These are phyloP conservation scores for Pedionomus torquatus DNA, from an alignment of 2,113 vertebrate genomes.

Conservation along the genomic window DNA sequence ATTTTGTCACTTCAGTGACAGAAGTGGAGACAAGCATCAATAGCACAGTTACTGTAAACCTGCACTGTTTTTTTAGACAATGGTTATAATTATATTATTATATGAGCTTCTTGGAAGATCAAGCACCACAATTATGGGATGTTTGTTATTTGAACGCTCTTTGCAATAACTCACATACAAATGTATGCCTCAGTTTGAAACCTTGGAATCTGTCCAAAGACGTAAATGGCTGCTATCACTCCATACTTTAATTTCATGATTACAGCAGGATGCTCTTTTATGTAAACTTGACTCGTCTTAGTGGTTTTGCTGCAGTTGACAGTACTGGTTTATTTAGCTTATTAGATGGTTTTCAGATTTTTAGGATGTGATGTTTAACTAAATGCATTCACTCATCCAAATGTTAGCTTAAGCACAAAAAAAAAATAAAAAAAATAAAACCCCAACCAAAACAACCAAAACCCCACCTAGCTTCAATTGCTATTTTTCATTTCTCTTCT, in stretches of 20 bases:
- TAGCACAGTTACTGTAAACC: not conserved
- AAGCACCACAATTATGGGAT: not conserved
- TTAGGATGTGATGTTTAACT: not conserved
- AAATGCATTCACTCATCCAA: not conserved
- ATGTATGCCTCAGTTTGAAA: not conserved
- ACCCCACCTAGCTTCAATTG: not conserved
- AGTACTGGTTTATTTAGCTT: not conserved
- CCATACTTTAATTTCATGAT: not conserved
- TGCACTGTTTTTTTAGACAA: not conserved
- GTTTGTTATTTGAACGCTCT: not conserved
- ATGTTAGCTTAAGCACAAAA: not conserved
- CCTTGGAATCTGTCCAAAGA: not conserved
- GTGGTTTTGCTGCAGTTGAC: not conserved
- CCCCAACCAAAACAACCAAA: too few relatives aligned
- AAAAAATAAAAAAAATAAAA: not conserved
- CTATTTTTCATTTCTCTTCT: not conserved
- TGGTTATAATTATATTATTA: slow-evolving; percentile 30
- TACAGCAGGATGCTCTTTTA: not conserved
- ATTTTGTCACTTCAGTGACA: slow-evolving; percentile 25
- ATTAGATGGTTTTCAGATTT: not conserved
- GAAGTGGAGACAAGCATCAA: not conserved
- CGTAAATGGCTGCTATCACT: not conserved
- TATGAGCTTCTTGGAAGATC: not conserved
- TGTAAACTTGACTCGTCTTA: not conserved
- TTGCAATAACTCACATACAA: not conserved